These are phyloP conservation scores for Etheostoma perlongum DNA, from an alignment of 2,797 vertebrate species.

Conservation along the genomic window DNA sequence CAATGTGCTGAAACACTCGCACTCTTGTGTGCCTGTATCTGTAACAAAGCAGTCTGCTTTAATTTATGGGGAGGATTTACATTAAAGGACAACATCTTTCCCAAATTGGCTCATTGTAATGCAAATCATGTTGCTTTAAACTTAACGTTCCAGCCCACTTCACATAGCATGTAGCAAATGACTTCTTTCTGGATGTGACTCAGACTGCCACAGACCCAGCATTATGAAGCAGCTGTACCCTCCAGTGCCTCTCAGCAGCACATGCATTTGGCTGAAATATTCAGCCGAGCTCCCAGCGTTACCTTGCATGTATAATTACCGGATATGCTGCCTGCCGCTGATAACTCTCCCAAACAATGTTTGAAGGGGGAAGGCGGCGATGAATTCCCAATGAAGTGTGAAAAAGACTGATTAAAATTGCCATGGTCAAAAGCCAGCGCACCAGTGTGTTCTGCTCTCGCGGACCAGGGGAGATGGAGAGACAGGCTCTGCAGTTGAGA, in stretches of 20 bases:
- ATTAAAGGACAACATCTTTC: conserved; percentile 41
- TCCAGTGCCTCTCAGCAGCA: conserved; percentile 75
- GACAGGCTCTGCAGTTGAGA: conserved; percentile 75
- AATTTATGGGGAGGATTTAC: conserved; percentile 42
- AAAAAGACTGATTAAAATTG: conserved; percentile 89
- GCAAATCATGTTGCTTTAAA: conserved; percentile 47
- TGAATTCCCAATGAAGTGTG: conserved; percentile 90
- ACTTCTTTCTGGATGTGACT: conserved; percentile 45
- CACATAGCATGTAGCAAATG: conserved; percentile 16
- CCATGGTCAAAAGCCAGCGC: conserved; percentile 84
- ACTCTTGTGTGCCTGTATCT: conserved; percentile 29
- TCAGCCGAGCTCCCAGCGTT: conserved; percentile 80
- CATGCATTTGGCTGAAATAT: conserved; percentile 82
- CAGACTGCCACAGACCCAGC: conserved; percentile 61
- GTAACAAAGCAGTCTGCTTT: conserved; percentile 47
- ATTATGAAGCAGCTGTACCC: conserved; percentile 75
- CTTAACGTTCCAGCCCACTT: conserved; percentile 40
- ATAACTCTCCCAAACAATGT: conserved; percentile 89
- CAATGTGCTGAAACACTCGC: conserved; percentile 36
- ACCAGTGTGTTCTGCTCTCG: conserved; percentile 82
- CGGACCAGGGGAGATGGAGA: conserved; percentile 77
- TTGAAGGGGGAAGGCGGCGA: conserved; percentile 83
- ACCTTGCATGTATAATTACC: conserved; percentile 88
- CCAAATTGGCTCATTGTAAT: conserved; percentile 49
- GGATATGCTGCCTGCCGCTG: conserved; percentile 86